Base-by-base conservation (phyloP, 2,797 vertebrate genomes). In the Gobionotothen gibberifrons region DNA sequence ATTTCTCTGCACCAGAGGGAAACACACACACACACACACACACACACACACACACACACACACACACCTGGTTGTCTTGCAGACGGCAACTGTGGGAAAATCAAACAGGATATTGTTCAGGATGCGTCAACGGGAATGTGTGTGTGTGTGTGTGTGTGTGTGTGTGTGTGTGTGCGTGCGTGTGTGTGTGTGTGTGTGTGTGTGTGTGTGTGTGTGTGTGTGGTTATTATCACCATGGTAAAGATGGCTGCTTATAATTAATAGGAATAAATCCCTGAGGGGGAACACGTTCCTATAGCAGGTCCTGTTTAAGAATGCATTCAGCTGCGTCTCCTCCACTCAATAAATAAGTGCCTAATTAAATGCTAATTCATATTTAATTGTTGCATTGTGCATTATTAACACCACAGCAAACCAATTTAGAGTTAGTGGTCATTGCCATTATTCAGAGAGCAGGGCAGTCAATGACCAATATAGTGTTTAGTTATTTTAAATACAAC, bases 321-420 rank as follows among this genome's bases (percentile, higher is more conserved):
- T 83, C 52, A 2, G 51, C 64, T 57, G 57, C 71, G 52, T 84
- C 60, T 51, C 55, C 44, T 80, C 39, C 49, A 56, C 75, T 81
- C 63, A 70, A 87, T 91, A 89, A 87, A 83, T 74, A 87, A 80
- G 52, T 63, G 46, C 76, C 74, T 85, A 87, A 88, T 90, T 85
- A 87, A 89, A 85, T 77, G 69, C 53, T 47, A 26, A 74, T 91
- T 69, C 79, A 90, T 84, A 75, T 85, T 90, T 88, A 63, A 90
- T 83, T 62, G 39, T 73, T 17, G 77, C 55, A 49, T 57, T 78
- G 60, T 89, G 78, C 69, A 87, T 86, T 88, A 85, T 89, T 91
- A 54, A 92, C 87, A 21, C 49, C 46, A 71, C 54, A 84, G 84
- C 77, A 71, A 84, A 66, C 36, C 73, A 32, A 26, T 26, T 26